phyloP scores from a whole-genome alignment of 2,888 invertebrate species.

The Leptopilina syphax region DNA sequence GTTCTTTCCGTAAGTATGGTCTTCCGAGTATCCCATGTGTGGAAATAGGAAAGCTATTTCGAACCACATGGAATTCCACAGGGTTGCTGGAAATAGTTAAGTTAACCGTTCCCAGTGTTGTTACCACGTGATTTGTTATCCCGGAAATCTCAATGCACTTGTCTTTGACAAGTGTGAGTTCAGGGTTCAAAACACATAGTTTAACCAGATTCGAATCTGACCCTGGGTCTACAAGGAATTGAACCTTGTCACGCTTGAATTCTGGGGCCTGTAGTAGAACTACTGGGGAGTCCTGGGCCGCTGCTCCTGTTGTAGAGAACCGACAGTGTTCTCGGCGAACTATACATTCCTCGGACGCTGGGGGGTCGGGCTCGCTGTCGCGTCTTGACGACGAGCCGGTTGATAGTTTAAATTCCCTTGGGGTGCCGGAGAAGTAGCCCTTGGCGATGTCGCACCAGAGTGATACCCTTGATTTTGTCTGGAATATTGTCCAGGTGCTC shows the following conservation, averaged over 20 bases:
- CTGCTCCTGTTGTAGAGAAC: too few relatives aligned
- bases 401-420: neutral
- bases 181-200: neutral
- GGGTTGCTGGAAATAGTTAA: neutral
- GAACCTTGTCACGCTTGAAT: neutral
- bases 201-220: neutral
- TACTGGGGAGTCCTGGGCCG: too few relatives aligned
- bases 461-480: neutral
- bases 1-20: neutral
- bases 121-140: neutral
- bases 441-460: too few relatives aligned
- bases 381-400: neutral
- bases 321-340: too few relatives aligned
- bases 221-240: neutral
- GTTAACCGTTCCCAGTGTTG: neutral
- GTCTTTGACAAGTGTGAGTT: neutral
- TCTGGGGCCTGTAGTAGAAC: neutral
- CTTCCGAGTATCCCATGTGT: neutral
- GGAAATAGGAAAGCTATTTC: neutral
- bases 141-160: neutral
- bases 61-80: neutral
- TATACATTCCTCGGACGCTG: neutral
- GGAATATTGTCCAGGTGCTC: neutral
- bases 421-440: too few relatives aligned
- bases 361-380: neutral